Evolutionary conservation across 2,888 invertebrate genomes (phyloP), one percentile per base, ranked within the genome.

Genomic region (Acrobasis consociella): DNA sequence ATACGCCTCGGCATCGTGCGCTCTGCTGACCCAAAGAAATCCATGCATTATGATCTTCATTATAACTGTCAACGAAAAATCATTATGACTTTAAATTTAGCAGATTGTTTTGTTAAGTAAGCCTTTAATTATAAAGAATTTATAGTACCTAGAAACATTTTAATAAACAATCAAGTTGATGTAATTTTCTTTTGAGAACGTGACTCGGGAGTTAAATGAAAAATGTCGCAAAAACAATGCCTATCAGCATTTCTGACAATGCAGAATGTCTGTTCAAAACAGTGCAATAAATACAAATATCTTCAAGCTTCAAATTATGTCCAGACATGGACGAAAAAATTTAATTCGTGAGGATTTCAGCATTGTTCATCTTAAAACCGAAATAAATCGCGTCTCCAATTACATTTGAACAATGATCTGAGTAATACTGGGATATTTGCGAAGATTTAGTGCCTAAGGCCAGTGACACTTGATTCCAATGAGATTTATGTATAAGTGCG

Each of bases 401-500:
- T 66, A 65, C 65, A 70, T 70, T 66, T 67, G 69, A 71, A 69
- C 72, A 73, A 69, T 69, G 69, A 75, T 78, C 74, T 68, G 72
- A 68, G 69, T 74, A 76, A 79, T 75, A 68, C 72, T 64, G 71
- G 68, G 75, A 74, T 72, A 70, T 72, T 75, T 66, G 65, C 63
- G 64, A 71, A 77, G 81, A 83, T 83, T 83, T 79, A 78, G 72
- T 77, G 73, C 74, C 77, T 74, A 67, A 72, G 68, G 75, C 72
- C 74, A 75, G 73, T 77, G 79, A 80, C 80, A 78, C 72, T 77
- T 67, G 66, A 77, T 71, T 70, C 70, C 66, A 69, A 74, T 69
- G 72, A 78, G 81, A 88, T 87, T 87, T 84, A 85, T 83, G 74
- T 72, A 72, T 22, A 31, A 69, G 70, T 70, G 72, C 66, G 66